These are phyloP conservation scores for Drosophila ficusphila DNA, from an alignment of 1,140 invertebrate species.

Conservation along the genomic window DNA sequence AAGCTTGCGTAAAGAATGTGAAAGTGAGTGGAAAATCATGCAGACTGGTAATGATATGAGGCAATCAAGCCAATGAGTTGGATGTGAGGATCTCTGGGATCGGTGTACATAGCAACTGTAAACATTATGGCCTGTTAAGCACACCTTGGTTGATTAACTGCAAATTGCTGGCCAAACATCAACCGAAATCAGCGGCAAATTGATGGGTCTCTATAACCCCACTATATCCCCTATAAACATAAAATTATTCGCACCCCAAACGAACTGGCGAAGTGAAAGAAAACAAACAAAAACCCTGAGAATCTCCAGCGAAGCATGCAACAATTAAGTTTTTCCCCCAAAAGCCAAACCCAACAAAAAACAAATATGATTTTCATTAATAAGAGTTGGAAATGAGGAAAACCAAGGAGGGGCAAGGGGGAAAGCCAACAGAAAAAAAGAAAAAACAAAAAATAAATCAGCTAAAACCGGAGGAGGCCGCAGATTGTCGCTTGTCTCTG, in stretches of 20 bases:
- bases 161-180: conserved; percentile 41
- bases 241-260: conserved; percentile 21
- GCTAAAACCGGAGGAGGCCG: conserved; percentile 19
- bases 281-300: conserved; percentile 4
- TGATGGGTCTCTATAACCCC: conserved; percentile 22
- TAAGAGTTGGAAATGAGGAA: conserved; percentile 23
- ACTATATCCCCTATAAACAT: conserved; percentile 5
- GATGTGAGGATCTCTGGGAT: background rate
- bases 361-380: conserved; percentile 58
- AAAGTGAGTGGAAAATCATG: conserved; percentile 16
- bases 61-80: background rate
- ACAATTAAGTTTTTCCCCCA: conserved; percentile 27
- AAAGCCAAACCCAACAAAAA: background rate
- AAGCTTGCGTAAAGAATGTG: background rate
- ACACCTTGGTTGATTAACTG: conserved; percentile 33
- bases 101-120: conserved; percentile 23
- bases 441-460: conserved; percentile 23
- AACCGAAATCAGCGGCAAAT: conserved; percentile 42
- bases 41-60: conserved; percentile 7
- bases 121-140: conserved; percentile 43
- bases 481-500: conserved; percentile 46
- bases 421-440: background rate
- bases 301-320: conserved; percentile 15
- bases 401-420: background rate
- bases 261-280: conserved; percentile 1